Evolutionary conservation across 2,113 vertebrate species (phyloP).

Genomic region (Hylia prasina): DNA sequence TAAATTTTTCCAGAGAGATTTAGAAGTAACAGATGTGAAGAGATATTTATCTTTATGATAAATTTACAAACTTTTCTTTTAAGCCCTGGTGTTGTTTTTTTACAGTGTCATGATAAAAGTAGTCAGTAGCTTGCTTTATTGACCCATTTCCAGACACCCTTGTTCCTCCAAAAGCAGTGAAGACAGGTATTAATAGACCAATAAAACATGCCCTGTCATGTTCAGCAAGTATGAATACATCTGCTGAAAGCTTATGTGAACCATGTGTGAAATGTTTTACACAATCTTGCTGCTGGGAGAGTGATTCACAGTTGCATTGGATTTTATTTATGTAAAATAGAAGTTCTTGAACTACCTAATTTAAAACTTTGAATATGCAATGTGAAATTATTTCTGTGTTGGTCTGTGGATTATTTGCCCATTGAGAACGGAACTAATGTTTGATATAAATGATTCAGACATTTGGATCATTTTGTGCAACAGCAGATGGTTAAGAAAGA

Average conservation of each 20-base stretch:
- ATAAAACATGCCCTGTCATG: conserved; percentile 60
- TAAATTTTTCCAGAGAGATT: background rate
- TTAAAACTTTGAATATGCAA: conserved; percentile 41
- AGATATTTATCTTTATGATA: background rate
- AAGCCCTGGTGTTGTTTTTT: background rate
- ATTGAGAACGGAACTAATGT: background rate
- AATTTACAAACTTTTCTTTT: background rate
- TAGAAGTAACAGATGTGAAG: conserved; percentile 22
- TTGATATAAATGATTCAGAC: conserved; percentile 3
- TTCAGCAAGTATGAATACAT: conserved; percentile 57
- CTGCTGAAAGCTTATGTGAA: conserved; percentile 53
- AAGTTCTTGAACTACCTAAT: conserved; percentile 22
- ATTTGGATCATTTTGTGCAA: background rate
- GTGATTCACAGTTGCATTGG: conserved; percentile 29
- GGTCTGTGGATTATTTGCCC: conserved; percentile 4
- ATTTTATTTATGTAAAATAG: conserved; percentile 40
- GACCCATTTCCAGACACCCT: conserved; percentile 43
- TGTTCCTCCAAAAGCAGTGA: conserved; percentile 45
- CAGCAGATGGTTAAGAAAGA: background rate
- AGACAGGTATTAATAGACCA: conserved; percentile 39
- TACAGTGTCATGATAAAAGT: background rate
- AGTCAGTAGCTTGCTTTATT: conserved; percentile 22
- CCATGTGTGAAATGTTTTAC: conserved; percentile 32
- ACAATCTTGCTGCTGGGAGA: conserved; percentile 27
- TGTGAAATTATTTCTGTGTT: conserved; percentile 25